These are phyloP conservation scores for Oophaga sylvatica DNA, from an alignment of 2,797 vertebrate genomes.

Conservation along the genomic window DNA sequence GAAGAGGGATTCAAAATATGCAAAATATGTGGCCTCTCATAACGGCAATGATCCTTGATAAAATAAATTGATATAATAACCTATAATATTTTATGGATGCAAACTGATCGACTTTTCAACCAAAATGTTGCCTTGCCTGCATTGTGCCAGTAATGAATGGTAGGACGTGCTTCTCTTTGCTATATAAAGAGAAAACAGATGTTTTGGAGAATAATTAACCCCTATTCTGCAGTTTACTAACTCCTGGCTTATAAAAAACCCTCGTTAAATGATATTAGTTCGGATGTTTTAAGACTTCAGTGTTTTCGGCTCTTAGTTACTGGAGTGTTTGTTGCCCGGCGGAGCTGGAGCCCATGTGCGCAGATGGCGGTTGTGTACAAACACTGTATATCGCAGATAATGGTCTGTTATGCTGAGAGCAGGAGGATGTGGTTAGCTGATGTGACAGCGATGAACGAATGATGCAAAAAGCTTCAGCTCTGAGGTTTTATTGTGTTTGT, in stretches of 20 bases:
- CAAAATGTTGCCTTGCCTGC: neutral
- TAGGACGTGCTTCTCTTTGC: neutral
- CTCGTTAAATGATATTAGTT: neutral
- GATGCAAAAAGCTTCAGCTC: constrained; percentile 2
- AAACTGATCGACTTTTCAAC: too few relatives aligned
- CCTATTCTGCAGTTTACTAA: neutral
- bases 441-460: constrained; percentile 19
- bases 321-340: constrained; percentile 21
- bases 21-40: too few relatives aligned
- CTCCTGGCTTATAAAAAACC: neutral
- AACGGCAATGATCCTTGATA: too few relatives aligned
- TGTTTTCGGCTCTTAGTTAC: constrained; percentile 6
- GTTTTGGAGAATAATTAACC: neutral
- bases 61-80: too few relatives aligned
- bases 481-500: constrained; percentile 27
- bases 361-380: constrained; percentile 39
- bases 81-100: too few relatives aligned
- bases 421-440: constrained; percentile 48
- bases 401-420: neutral
- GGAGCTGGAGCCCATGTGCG: neutral
- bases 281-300: neutral
- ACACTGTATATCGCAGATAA: constrained; percentile 14
- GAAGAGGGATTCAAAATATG: too few relatives aligned
- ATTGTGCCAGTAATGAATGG: neutral
- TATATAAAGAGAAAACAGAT: neutral